Evolutionary conservation across 92 coral and sea anemone species (phyloP).

Genomic region (Metridium senile): DNA sequence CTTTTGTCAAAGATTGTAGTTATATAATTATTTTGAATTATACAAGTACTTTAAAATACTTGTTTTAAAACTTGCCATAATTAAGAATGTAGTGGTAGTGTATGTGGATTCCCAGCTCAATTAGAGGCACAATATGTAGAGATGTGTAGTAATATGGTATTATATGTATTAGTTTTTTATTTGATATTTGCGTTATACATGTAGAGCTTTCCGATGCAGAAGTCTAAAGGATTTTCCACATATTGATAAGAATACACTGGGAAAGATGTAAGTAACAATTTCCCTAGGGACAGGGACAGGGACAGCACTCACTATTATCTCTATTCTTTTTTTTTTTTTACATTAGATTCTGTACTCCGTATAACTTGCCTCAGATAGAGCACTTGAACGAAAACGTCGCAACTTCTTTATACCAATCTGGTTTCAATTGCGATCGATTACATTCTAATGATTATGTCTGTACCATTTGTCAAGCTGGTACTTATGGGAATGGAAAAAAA

Average conservation of each 20-base stretch:
- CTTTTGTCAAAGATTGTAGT: no score
- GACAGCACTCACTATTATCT: no score
- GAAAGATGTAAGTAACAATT: slow-evolving; percentile 2
- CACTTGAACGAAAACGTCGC: background rate
- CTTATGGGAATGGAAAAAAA: background rate
- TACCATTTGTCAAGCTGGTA: background rate
- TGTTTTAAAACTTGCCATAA: no score
- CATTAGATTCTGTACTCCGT: background rate
- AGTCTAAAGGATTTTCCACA: background rate
- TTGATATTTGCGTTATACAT: background rate
- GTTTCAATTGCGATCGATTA: background rate
- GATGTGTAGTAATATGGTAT: no score
- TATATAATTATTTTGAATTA: no score
- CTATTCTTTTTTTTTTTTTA: no score
- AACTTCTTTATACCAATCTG: background rate
- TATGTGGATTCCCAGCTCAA: no score
- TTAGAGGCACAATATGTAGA: background rate
- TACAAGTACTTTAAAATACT: no score
- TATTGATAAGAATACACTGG: background rate
- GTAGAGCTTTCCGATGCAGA: background rate
- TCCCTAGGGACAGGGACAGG: no score
- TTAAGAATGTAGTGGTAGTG: no score
- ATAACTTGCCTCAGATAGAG: background rate
- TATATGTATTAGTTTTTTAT: no score
- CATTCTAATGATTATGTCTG: background rate